phyloP scores from a whole-genome alignment of 64 coral and sea anemone genomes.

The Cladopsammia gracilis region DNA sequence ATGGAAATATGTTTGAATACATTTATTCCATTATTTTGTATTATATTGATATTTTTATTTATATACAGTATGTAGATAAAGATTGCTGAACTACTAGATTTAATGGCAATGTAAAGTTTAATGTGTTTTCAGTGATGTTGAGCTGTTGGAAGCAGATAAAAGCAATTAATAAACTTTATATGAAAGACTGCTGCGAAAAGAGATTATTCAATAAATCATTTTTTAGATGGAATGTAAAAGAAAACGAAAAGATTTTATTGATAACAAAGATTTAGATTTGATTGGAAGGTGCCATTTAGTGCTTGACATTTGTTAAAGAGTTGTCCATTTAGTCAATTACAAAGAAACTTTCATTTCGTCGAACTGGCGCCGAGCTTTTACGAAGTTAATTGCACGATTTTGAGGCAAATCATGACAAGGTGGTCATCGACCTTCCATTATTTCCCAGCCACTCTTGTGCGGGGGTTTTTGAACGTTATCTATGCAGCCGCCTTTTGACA shows the following conservation, averaged over 20 bases:
- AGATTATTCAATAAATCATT: too few relatives aligned
- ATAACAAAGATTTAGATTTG: background rate
- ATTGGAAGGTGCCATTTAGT: background rate
- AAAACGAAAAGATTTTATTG: background rate
- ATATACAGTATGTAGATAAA: too few relatives aligned
- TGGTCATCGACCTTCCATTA: background rate
- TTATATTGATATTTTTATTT: background rate
- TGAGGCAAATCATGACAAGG: background rate
- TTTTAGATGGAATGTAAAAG: too few relatives aligned
- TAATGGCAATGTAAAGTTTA: too few relatives aligned
- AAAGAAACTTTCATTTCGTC: background rate
- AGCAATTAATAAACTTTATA: too few relatives aligned
- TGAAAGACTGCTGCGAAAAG: too few relatives aligned
- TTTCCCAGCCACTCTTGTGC: background rate
- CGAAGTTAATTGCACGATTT: background rate
- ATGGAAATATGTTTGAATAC: background rate
- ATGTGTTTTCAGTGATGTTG: background rate
- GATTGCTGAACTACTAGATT: too few relatives aligned
- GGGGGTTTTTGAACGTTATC: conserved; percentile 8
- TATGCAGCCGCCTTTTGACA: background rate
- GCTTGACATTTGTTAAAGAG: background rate
- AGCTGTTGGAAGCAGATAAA: background rate
- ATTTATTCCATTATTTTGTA: background rate
- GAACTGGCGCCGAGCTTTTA: background rate
- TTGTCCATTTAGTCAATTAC: background rate